Conservation (phyloP, 2,113 vertebrate species). For the Tychaedon coryphoeus region DNA sequence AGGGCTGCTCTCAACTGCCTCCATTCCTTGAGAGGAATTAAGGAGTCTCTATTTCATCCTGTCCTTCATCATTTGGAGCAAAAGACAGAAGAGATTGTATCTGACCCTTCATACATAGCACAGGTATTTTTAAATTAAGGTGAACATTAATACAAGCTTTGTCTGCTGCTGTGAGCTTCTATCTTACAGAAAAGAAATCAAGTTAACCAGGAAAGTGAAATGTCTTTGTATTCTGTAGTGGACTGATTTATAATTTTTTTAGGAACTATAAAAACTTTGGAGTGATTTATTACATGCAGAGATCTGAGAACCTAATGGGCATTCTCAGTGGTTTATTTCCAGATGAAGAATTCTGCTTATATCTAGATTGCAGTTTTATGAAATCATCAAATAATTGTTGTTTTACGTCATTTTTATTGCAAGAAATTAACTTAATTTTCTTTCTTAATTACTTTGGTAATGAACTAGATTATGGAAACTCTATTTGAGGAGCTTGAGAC, state of each 20-base stretch:
- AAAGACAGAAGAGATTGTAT: conserved; percentile 85
- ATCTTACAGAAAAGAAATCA: neutral
- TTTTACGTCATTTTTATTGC: neutral
- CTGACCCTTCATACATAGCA: conserved; percentile 81
- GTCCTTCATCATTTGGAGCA: conserved; percentile 77
- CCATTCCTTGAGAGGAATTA: conserved; percentile 65
- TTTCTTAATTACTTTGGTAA: neutral
- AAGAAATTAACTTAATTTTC: neutral
- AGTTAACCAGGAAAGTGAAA: neutral
- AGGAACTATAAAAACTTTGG: neutral
- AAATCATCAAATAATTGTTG: neutral
- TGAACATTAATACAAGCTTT: neutral
- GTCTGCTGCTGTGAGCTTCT: neutral
- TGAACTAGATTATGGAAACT: conserved; percentile 75
- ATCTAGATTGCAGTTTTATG: neutral
- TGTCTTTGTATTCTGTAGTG: neutral
- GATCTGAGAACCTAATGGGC: neutral
- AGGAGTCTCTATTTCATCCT: conserved; percentile 73
- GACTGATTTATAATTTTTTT: neutral
- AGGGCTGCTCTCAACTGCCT: conserved; percentile 80
- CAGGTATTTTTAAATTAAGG: conserved; percentile 72
- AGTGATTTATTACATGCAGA: neutral
- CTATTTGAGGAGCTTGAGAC: conserved; percentile 74
- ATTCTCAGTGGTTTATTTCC: neutral
- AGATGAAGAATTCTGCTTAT: neutral